A percentile compares a stretch with the other conserved stretches of the same genome.
Evolutionary conservation across 37 sponge, comb jelly and placozoan genomes (phyloP).

Genomic region (Diacarnus erythraeanus): DNA sequence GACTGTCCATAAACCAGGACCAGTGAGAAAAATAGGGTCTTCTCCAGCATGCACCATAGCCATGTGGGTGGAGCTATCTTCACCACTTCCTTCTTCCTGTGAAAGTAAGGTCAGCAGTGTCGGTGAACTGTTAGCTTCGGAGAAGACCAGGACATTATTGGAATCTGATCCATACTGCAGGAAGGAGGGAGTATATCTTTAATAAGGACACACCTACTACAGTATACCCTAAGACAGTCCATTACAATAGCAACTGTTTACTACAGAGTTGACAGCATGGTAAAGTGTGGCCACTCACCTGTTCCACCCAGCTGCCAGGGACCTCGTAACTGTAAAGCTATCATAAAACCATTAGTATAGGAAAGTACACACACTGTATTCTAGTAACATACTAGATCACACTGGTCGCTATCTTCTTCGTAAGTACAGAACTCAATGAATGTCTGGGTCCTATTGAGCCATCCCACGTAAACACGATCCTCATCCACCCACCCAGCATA

Average conservation of each 20-base stretch:
- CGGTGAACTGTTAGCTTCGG: not conserved
- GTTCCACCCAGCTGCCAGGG: not conserved
- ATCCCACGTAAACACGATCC: conserved; percentile 19
- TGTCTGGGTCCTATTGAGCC: conserved; percentile 63
- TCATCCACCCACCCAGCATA: conserved; percentile 55
- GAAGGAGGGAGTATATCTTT: too few species aligned
- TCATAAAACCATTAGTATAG: too few species aligned
- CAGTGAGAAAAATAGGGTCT: not conserved
- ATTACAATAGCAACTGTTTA: too few species aligned
- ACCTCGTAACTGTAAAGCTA: conserved; percentile 9
- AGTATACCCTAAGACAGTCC: too few species aligned
- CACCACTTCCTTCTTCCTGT: not conserved
- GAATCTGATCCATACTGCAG: too few species aligned
- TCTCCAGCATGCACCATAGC: not conserved
- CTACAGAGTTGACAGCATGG: not conserved
- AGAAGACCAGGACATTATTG: not conserved
- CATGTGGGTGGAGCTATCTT: conserved; percentile 34
- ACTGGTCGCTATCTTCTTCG: not conserved
- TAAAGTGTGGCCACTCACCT: not conserved
- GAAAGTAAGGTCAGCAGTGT: conserved; percentile 1
- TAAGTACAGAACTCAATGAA: conserved; percentile 34
- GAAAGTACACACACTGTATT: not conserved
- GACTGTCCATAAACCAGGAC: not conserved
- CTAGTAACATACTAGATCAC: not conserved
- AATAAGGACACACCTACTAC: too few species aligned